phyloP scores from a whole-genome alignment of 1,140 invertebrate species.

The Leptinotarsa undecemlineata region DNA sequence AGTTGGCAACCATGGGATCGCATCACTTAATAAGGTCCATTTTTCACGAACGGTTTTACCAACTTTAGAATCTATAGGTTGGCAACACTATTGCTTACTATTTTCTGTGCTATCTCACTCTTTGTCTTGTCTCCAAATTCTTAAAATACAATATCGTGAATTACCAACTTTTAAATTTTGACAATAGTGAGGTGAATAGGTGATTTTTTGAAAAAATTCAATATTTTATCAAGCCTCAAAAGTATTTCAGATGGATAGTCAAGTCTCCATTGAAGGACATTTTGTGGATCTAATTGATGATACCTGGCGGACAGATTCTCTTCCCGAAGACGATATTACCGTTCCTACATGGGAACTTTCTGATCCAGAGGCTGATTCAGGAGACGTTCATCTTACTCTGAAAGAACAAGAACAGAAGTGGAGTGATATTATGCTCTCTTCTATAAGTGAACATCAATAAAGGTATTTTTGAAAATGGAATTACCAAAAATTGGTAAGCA shows the following conservation, averaged over 20 bases:
- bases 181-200: not conserved
- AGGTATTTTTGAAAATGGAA: constrained; percentile 55
- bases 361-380: constrained; percentile 92
- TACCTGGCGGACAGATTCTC: constrained; percentile 82
- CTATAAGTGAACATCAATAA: constrained; percentile 55
- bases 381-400: constrained; percentile 85
- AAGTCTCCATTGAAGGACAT: constrained; percentile 67
- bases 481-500: constrained; percentile 60
- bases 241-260: constrained; percentile 50
- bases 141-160: too few relatives aligned
- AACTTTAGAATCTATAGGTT: too few relatives aligned
- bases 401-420: constrained; percentile 91
- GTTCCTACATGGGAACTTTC: constrained; percentile 87
- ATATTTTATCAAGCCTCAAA: not conserved
- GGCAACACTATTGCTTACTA: too few relatives aligned
- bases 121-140: too few relatives aligned
- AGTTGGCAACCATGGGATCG: too few relatives aligned
- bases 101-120: too few relatives aligned
- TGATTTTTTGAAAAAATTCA: not conserved
- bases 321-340: constrained; percentile 88
- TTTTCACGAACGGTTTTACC: too few relatives aligned
- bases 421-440: constrained; percentile 76
- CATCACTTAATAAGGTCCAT: too few relatives aligned
- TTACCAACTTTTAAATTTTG: not conserved
- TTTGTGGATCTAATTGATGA: constrained; percentile 88